Conservation (phyloP, 2,797 vertebrate genomes). For the Sebastes melanostomus region DNA sequence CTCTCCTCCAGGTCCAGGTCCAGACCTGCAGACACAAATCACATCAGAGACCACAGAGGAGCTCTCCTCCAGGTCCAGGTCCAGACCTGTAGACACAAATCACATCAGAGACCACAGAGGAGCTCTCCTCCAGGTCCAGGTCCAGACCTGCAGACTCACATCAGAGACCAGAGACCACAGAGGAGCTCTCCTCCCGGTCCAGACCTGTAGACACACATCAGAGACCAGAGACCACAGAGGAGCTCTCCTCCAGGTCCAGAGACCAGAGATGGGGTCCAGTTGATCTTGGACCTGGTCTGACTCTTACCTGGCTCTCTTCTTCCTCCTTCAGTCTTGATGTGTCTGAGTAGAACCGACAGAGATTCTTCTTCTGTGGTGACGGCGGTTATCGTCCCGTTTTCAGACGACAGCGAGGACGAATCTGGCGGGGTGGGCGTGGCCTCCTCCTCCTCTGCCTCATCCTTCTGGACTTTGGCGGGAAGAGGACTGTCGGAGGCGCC, state of each 20-base stretch:
- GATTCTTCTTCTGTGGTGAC: constrained; percentile 49
- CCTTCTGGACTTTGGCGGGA: not conserved
- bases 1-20: constrained; percentile 56
- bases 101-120: not conserved
- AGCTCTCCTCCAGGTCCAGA: constrained; percentile 52
- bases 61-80: constrained; percentile 54
- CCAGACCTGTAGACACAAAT: constrained; percentile 18
- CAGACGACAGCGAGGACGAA: constrained; percentile 32
- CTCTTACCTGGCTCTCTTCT: constrained; percentile 36
- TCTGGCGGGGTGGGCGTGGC: constrained; percentile 22
- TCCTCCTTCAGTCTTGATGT: constrained; percentile 8
- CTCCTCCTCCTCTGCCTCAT: constrained; percentile 14
- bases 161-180: not conserved
- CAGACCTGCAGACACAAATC: constrained; percentile 11
- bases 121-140: constrained; percentile 51
- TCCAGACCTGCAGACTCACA: not conserved
- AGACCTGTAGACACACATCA: constrained; percentile 7
- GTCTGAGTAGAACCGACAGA: constrained; percentile 21
- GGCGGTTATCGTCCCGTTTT: constrained; percentile 4
- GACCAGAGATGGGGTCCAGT: not conserved
- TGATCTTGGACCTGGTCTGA: not conserved
- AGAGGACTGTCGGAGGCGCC: not conserved
- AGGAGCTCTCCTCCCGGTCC: not conserved
- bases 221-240: not conserved
- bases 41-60: not conserved